Evolutionary conservation across 1,140 invertebrate genomes (phyloP), one percentile per base, ranked within the genome.

Genomic region (Bombus huntii): DNA sequence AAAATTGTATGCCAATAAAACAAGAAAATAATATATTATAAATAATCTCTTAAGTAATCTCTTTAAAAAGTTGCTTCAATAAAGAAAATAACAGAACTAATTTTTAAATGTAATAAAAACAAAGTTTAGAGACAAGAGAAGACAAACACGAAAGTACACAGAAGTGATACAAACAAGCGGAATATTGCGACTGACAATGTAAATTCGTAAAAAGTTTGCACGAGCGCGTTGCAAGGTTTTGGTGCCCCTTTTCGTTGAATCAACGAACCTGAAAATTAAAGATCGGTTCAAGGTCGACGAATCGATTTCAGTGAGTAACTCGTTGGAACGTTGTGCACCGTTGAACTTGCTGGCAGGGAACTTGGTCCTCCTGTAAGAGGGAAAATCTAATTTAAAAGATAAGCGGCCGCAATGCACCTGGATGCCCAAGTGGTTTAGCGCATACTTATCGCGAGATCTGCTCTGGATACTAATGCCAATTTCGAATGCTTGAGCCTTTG

Each of bases 361-460:
- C 12, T 70, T 74, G 57, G 10, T 28, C 53, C 15, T 79, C 44
- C 18, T 18, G 47, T 15, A 71, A 81, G 81, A 65, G 83, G 73
- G 75, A 72, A 88, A 92, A 92, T 91, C 87, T 91, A 91, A 92
- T 92, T 91, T 86, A 79, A 91, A 86, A 90, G 89, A 93, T 92
- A 88, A 92, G 90, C 86, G 53, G n/a, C 80, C 44, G 66, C 53
- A 15, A 39, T 81, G 71, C 76, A 34, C 62, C 42, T 28, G 62
- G 70, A 83, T 88, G 72, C 76, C 79, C 66, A 37, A 65, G 37
- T 65, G 72, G 79, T 88, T 89, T 88, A 88, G 76, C 74, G 75
- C 65, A 85, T 90, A 88, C 68, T 90, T 90, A 88, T 90, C 89
- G 68, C 42, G 25, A 78, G 68, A 84, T 79, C 83, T 79, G 76